Conservation (phyloP, 2,113 vertebrate genomes). For the Connochaetes taurinus region DNA sequence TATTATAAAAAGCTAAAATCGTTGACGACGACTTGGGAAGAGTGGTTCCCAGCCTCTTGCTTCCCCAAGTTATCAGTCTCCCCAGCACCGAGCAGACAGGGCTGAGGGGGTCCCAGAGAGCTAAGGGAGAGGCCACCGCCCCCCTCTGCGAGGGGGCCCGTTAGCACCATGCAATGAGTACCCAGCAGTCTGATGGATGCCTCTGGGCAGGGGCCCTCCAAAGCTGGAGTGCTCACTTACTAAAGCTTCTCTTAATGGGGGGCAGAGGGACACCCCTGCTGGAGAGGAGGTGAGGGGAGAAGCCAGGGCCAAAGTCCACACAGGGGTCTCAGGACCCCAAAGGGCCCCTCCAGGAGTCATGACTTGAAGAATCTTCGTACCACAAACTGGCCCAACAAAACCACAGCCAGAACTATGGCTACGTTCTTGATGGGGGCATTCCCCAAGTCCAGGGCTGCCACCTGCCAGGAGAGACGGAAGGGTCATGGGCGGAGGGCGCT, state of each 20-base stretch:
- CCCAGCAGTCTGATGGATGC: background rate
- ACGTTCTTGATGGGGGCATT: slow-evolving; percentile 76
- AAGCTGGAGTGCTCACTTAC: background rate
- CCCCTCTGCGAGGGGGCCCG: background rate
- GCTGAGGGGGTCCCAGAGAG: background rate
- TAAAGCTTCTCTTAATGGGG: slow-evolving; percentile 15
- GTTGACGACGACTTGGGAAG: background rate
- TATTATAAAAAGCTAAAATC: slow-evolving; percentile 49
- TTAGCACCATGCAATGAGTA: slow-evolving; percentile 57
- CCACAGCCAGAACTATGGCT: slow-evolving; percentile 65
- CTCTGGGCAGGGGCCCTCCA: background rate
- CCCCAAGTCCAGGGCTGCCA: slow-evolving; percentile 74
- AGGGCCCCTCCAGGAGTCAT: slow-evolving; percentile 58
- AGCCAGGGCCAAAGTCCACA: background rate
- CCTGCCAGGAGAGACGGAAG: slow-evolving; percentile 65
- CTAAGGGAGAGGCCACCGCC: background rate
- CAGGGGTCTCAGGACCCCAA: background rate
- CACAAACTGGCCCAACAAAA: slow-evolving; percentile 77
- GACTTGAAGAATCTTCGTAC: slow-evolving; percentile 76
- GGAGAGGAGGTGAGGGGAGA: background rate
- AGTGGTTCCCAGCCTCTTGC: background rate
- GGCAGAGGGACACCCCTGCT: background rate
- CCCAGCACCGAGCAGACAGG: background rate
- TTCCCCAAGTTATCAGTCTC: background rate
- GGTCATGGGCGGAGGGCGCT: background rate